Evolutionary conservation across 2,888 invertebrate species (phyloP), one percentile per base, ranked within the genome.

Genomic region (Pediacus dermestoides): DNA sequence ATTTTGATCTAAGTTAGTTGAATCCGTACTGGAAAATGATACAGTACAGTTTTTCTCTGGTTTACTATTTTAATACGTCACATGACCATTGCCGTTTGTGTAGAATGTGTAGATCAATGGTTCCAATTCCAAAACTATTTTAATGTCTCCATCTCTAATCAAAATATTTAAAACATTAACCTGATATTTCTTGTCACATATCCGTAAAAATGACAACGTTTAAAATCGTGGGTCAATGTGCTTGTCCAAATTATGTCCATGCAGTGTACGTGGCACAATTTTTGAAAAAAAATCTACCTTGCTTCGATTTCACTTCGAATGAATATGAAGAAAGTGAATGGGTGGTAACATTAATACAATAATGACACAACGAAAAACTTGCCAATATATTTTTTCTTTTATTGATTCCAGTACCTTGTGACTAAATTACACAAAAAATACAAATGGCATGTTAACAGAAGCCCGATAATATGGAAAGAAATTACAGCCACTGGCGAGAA

Each of bases 381-480:
- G n/a, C 10, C 16, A 30, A 26, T n/a, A 14, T 13, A 4, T 7
- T 16, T 30, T 30, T n/a, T 21, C 3, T 14, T 8, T 26, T 11
- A 12, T 33, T 15, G 16, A 32, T 64, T 37, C 50, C 74, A 78
- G 56, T 39, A 52, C 9, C 80, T 76, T 75, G 51, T 80, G 22
- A 50, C 57, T 28, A 67, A 74, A 57, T 62, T 70, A 16, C 80
- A 80, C 55, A 51, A 63, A 32, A 67, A 68, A 48, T 63, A 78
- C 49, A 69, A 71, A 35, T 81, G 81, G 81, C 70, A 73, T 53
- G 74, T 79, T 39, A 53, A 47, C 1, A 63, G 60, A 27, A 76
- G 77, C 7, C 80, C 79, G 3, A 53, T 81, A 31, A 66, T 81
- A 48, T 81, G 80, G 79, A 78, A 77, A 60, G 78, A 81, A 63